Evolutionary conservation across 2,888 invertebrate species (phyloP).

Genomic region (Phortica magna): DNA sequence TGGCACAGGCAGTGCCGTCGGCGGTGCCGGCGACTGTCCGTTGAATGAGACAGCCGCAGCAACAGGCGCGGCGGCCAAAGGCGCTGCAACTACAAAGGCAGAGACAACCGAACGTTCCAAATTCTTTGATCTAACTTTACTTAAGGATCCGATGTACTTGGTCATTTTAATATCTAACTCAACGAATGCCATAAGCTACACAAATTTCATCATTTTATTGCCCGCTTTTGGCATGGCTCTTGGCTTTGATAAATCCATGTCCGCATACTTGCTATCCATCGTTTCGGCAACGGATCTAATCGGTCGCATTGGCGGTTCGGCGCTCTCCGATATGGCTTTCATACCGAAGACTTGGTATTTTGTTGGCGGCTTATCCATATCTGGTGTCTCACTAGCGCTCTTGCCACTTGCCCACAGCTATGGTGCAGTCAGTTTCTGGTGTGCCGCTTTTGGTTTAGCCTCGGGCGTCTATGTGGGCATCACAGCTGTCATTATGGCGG

Average conservation of each 20-base stretch:
- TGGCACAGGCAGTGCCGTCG: conserved; percentile 77
- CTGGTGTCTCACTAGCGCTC: conserved; percentile 86
- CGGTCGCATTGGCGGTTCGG: conserved; percentile 91
- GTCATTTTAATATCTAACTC: conserved; percentile 91
- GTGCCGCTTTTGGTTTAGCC: conserved; percentile 88
- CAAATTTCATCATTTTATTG: conserved; percentile 89
- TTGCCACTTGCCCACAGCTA: conserved; percentile 85
- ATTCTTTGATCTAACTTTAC: conserved; percentile 86
- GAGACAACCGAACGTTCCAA: conserved; percentile 75
- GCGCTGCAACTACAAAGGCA: conserved; percentile 28
- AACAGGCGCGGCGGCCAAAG: conserved; percentile 35
- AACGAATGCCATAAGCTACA: conserved; percentile 91
- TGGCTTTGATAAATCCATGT: conserved; percentile 84
- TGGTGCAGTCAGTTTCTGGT: conserved; percentile 83
- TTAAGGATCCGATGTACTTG: conserved; percentile 89
- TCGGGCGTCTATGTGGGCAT: conserved; percentile 92
- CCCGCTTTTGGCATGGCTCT: conserved; percentile 87
- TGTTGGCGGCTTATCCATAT: conserved; percentile 87
- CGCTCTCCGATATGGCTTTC: conserved; percentile 86
- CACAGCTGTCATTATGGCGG: conserved; percentile 92
- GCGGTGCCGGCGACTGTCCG: conserved; percentile 44
- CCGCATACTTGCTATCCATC: conserved; percentile 87
- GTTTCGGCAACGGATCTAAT: conserved; percentile 89
- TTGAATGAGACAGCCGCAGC: conserved; percentile 63
- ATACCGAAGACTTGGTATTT: conserved; percentile 91